A percentile compares a stretch with the other conserved stretches of the same genome.
phyloP scores from a whole-genome alignment of 2,113 vertebrate genomes.

The Menidia beryllina region DNA sequence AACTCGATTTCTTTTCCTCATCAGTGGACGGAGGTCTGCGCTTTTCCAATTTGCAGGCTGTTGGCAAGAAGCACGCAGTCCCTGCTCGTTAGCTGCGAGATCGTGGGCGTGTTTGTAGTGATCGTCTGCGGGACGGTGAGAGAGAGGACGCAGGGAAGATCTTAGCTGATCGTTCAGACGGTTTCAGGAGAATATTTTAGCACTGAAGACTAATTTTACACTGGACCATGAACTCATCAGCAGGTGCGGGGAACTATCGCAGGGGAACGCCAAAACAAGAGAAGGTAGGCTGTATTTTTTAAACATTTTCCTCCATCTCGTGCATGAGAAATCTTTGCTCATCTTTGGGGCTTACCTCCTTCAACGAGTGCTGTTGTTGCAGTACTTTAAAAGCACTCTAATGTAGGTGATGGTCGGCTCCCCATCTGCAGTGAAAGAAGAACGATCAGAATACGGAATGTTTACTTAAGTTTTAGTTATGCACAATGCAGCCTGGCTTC shows the following conservation, averaged over 20 bases:
- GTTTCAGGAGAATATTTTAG: conserved; percentile 41
- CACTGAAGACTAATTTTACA: conserved; percentile 28
- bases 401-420: background rate
- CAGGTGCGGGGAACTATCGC: conserved; percentile 80
- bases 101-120: background rate
- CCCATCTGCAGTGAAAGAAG: conserved; percentile 6
- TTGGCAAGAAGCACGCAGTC: background rate
- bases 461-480: too few species aligned
- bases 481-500: too few species aligned
- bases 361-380: background rate
- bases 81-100: background rate
- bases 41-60: conserved; percentile 1
- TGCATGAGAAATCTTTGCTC: background rate
- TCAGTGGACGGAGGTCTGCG: background rate
- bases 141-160: background rate
- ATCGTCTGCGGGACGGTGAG: background rate
- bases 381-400: conserved; percentile 6
- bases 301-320: background rate
- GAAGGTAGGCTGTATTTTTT: conserved; percentile 66
- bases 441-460: conserved; percentile 7
- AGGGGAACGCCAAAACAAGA: conserved; percentile 69
- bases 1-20: background rate
- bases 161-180: conserved; percentile 30
- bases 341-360: background rate
- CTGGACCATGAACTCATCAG: conserved; percentile 82